Evolutionary conservation across 2,888 invertebrate species (phyloP), one percentile per base, ranked within the genome.

Genomic region (Sepioteuthis lessoniana): DNA sequence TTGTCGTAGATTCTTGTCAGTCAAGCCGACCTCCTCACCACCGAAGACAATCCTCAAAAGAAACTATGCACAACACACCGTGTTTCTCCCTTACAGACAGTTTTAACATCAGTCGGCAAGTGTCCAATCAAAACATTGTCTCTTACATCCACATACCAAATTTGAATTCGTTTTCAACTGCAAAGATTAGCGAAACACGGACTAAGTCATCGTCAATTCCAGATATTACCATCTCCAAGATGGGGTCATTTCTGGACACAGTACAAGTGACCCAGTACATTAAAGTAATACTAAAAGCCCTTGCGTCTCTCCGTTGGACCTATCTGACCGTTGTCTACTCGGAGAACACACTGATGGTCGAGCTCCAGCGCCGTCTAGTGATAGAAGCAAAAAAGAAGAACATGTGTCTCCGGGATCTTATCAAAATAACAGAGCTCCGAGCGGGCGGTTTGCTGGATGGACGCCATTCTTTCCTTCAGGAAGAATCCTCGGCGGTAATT

Each of bases 1-100:
- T 96, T 5, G 91, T 96, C 60, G 50, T 96, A 25, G 96, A 96
- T 94, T 95, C 96, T 0, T 96, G 96, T 93, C 95, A 95, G 21
- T 95, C 95, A 92, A 90, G 93, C 21, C 94, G 94, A 28, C 94
- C 94, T 37, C 94, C 95, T 0, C 55, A 95, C 16, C 96, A 96
- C n/a, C 76, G n/a, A 21, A n/a, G 76, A n/a, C 92, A 46, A 28
- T 31, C n/a, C 3, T 19, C 19, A 31, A 25, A 31, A 5, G 31
- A 31, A 92, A 31, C 7, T 47, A 35, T 35, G n/a, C 16, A 2
- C n/a, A n/a, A 4, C n/a, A 10, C n/a, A 2, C n/a, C 42, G 10
- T 92, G 92, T 46, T 92, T 46, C 47, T 47, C 46, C 19, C n/a
- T 92, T 47, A 92, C n/a, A n/a, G 92, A 92, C 92, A 46, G 19